Conservation (phyloP, 35 echinoderm and acorn worm genomes). For the Hemicentrotus pulcherrimus region DNA sequence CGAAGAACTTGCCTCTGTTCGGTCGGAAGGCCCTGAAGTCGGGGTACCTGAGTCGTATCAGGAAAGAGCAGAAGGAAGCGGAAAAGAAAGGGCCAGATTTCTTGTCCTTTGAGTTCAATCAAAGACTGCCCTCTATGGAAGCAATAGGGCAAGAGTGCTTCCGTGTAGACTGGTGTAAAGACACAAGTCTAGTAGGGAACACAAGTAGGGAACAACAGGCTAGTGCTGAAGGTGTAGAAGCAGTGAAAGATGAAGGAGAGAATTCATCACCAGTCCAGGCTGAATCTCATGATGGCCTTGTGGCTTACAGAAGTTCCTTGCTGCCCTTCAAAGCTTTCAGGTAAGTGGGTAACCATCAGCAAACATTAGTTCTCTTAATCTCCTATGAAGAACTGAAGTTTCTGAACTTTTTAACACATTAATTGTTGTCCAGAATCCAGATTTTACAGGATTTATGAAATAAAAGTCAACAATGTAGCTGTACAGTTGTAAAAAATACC, state of each 20-base stretch:
- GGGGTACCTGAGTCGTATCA: not conserved
- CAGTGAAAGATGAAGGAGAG: not conserved
- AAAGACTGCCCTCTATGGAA: not conserved
- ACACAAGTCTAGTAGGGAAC: not conserved
- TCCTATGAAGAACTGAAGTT: too few species aligned
- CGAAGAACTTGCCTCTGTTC: not conserved
- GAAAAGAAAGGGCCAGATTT: conserved; percentile 37
- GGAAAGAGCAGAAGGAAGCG: not conserved
- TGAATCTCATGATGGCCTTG: not conserved
- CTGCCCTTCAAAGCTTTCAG: conserved; percentile 70
- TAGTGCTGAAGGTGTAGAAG: not conserved
- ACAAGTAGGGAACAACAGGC: not conserved
- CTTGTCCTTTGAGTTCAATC: not conserved
- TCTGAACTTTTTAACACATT: too few species aligned
- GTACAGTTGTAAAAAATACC: too few species aligned
- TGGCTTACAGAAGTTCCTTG: conserved; percentile 59
- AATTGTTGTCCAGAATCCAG: too few species aligned
- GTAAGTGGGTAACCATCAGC: conserved; percentile 48
- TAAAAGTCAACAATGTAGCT: too few species aligned
- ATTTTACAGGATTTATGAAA: too few species aligned
- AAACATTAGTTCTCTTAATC: not conserved
- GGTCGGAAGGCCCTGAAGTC: not conserved
- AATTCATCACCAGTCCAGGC: not conserved
- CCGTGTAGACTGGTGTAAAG: conserved; percentile 43
- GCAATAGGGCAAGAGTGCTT: not conserved